Evolutionary conservation across 2,888 invertebrate genomes (phyloP), one percentile per base, ranked within the genome.

Genomic region (Acrobasis consociella): DNA sequence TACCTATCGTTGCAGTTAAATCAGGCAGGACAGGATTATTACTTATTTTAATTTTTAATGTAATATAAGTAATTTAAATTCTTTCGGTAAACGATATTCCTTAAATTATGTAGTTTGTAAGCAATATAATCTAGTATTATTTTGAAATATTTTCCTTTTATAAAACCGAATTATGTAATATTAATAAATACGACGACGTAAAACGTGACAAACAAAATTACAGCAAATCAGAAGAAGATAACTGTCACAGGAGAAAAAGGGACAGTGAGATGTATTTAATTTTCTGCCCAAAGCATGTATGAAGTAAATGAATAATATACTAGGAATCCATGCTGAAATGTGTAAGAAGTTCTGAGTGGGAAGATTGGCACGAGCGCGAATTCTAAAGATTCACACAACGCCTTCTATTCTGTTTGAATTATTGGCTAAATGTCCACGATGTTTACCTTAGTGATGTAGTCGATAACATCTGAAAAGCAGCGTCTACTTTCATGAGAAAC

Each of bases 401-500:
- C 73, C 72, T 70, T 62, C 69, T 69, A 73, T 67, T 67, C 65
- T 66, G 65, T 65, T 67, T 69, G 39, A 62, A 55, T 53, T 49
- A 64, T 62, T 7, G 46, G 13, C n/a, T 5, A 58, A 61, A 17
- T n/a, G 22, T 17, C 49, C 56, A 22, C 15, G 11, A 49, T 52
- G 31, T 31, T 51, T 52, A 63, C 46, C 13, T 46, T 46, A 46
- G 5, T 39, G 16, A 17, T 37, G 37, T 13, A 58, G 49, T 58
- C 46, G 31, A 62, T 46, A 38, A 46, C 10, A 52, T 59, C 49
- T 49, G 37, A 62, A 62, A 62, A 50, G 15, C 15, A 22, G 68
- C 67, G 78, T 80, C 82, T 38, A 15, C 38, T 56, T 56, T 77
- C 80, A 83, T 78, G 80, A 82, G 82, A 83, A 81, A 81, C 80